Base-by-base conservation (phyloP, 2,113 vertebrate species). In the Balaeniceps rex region DNA sequence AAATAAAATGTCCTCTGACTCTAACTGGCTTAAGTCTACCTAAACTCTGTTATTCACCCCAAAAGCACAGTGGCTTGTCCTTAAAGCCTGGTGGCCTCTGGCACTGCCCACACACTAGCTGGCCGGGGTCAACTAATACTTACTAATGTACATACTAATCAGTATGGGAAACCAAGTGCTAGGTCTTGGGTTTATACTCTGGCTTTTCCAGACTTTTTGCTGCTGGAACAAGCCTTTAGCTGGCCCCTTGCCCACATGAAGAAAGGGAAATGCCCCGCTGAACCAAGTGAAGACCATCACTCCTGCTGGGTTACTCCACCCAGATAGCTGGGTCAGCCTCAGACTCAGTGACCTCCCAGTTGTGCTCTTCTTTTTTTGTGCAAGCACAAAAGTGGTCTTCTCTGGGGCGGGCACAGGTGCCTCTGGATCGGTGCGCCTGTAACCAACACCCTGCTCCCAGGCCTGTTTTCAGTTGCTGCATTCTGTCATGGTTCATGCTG, bases 401-500 rank as follows among this genome's bases (percentile, higher is more conserved):
- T 6, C 44, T 74, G 44, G 12, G 23, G 12, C 0, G 0, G 36
- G 25, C 51, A 70, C 2, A 2, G 58, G 49, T 52, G 19, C 4
- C 22, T 61, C 61, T 46, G 75, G 36, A 8, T 40, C 6, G 1
- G 5, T 22, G 14, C 2, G 3, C 22, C 44, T 76, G 13, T 42
- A 60, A 61, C 12, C 55, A 51, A 8, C 15, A 26, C 14, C 19
- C 12, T 47, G 14, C 24, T 68, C 6, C 17, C 83, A 71, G 14
- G 10, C 44, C 57, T 4, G 2, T 44, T 79, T 78, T 33, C 52
- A 66, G 29, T 17, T 71, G 33, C 40, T 64, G 9, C 34, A 65
- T 4, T 4, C 60, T 28, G 21, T 14, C 42, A 25, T 51, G 15
- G 28, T 33, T 79, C 47, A 13, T n/a, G 24, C 13, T 52, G 24